Conservation (phyloP, 1,140 invertebrate species). For the Oscheius sp. region DNA sequence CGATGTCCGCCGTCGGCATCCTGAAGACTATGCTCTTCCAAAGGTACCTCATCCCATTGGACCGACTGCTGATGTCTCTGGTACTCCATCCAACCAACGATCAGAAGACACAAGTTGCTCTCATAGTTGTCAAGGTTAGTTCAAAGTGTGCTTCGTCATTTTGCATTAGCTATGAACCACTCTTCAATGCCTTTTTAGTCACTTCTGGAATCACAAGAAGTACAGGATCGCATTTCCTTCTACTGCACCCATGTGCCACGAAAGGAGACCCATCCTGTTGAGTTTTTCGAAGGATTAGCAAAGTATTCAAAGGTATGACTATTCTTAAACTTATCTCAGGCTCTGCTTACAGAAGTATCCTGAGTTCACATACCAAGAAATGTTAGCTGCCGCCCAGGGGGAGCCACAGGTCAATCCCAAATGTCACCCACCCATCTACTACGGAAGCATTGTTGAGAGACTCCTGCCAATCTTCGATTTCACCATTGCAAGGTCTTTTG, state of each 20-base stretch:
- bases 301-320: too few relatives aligned
- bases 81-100: slow-evolving; percentile 31
- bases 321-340: too few relatives aligned
- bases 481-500: slow-evolving; percentile 1
- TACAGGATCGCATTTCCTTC: slow-evolving; percentile 13
- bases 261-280: background rate
- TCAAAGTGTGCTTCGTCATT: background rate
- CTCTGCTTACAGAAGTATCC: slow-evolving; percentile 7
- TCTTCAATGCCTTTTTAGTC: background rate
- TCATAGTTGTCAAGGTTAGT: slow-evolving; percentile 14
- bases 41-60: slow-evolving; percentile 25
- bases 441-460: slow-evolving; percentile 29
- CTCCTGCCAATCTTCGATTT: slow-evolving; percentile 31
- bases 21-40: slow-evolving; percentile 12
- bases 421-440: slow-evolving; percentile 32
- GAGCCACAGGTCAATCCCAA: slow-evolving; percentile 2
- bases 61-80: slow-evolving; percentile 28
- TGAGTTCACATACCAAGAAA: background rate
- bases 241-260: background rate
- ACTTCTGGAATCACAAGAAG: slow-evolving; percentile 6
- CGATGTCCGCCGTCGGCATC: background rate
- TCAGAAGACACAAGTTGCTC: slow-evolving; percentile 7
- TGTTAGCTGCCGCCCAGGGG: background rate
- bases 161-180: slow-evolving; percentile 3
- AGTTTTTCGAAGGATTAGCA: slow-evolving; percentile 18